Percentiles rank a stretch among this genome's conserved stretches.
These are phyloP conservation scores for Tragelaphus oryx DNA, from an alignment of 2,797 vertebrate species.

Conservation along the genomic window DNA sequence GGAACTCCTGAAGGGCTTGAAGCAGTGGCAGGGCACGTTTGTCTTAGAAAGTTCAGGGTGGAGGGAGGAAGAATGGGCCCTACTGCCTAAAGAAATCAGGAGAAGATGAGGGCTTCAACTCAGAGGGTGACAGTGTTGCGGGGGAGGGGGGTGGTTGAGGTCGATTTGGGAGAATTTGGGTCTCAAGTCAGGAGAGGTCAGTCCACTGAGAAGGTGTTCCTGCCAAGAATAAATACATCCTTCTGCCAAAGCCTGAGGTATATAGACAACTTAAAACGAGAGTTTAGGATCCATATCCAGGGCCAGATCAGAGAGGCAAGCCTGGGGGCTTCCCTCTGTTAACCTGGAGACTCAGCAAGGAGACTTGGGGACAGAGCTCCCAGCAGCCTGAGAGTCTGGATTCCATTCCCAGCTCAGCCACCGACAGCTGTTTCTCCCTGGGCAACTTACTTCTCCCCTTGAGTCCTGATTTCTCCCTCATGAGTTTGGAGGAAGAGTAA, in stretches of 20 bases:
- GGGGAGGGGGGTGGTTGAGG: fast-evolving
- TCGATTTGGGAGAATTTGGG: background rate
- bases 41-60: background rate
- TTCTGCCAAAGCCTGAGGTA: background rate
- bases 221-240: background rate
- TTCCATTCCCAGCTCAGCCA: background rate
- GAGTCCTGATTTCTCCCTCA: background rate
- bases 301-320: background rate
- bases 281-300: background rate
- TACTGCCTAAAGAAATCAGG: background rate
- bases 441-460: background rate
- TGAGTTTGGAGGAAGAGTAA: background rate
- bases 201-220: background rate
- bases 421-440: fast-evolving
- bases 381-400: background rate
- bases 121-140: background rate
- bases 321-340: background rate
- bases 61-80: background rate
- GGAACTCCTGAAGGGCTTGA: background rate
- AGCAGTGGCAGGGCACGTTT: background rate
- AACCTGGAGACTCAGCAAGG: background rate
- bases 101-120: background rate
- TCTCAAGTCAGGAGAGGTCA: background rate
- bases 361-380: background rate
- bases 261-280: background rate